These are phyloP conservation scores for Oreochromis tanganicae DNA, from an alignment of 2,113 vertebrate genomes.

Conservation along the genomic window DNA sequence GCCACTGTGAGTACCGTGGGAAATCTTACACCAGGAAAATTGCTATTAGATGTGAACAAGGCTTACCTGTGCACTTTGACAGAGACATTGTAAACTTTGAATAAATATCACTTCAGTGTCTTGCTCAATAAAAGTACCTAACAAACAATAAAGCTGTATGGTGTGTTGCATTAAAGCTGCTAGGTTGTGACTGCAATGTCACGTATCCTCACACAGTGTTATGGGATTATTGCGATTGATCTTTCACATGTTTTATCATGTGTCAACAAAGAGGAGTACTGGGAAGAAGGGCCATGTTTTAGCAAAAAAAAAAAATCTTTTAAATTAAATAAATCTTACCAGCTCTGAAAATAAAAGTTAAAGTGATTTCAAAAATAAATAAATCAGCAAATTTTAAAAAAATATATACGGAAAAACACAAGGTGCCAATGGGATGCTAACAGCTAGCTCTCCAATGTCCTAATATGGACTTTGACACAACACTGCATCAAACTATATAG, in stretches of 20 bases:
- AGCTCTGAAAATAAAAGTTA: not conserved
- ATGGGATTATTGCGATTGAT: not conserved
- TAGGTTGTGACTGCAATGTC: not conserved
- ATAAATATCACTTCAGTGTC: not conserved
- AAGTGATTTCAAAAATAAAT: not conserved
- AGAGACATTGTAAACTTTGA: not conserved
- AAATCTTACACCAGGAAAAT: not conserved
- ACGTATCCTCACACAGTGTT: fast-evolving
- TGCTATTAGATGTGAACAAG: not conserved
- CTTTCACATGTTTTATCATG: not conserved
- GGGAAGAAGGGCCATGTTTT: not conserved
- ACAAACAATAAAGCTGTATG: not conserved
- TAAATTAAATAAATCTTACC: not conserved
- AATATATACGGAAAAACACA: not conserved
- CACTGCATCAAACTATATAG: fast-evolving
- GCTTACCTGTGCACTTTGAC: conserved; percentile 11
- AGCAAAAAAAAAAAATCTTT: not conserved
- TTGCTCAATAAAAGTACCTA: not conserved
- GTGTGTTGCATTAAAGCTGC: not conserved
- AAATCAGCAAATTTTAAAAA: not conserved
- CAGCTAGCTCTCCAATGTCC: not conserved
- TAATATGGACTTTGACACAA: not conserved
- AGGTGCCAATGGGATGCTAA: not conserved
- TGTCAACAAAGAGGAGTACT: not conserved
- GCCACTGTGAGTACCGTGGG: not conserved